Conservation (phyloP, 2,113 vertebrate species). For the Vimba vimba region DNA sequence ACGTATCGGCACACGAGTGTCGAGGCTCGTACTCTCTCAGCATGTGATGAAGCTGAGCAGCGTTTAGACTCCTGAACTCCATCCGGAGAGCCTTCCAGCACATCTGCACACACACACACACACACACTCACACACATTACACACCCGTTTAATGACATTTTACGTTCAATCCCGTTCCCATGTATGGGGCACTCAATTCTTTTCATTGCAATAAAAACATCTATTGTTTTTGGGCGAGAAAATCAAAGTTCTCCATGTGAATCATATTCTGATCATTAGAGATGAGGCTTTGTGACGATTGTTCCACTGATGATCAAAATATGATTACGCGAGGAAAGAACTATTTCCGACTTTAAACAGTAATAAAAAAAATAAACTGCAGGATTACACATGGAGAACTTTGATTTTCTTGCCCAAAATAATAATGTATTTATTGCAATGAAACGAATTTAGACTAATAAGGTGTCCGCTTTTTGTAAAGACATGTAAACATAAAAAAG, state of each 20-base stretch:
- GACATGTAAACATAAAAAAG: neutral
- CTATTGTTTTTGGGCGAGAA: neutral
- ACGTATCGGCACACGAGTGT: slow-evolving; percentile 63
- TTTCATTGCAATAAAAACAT: neutral
- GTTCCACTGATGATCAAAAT: no score
- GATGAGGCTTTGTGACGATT: neutral
- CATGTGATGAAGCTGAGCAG: slow-evolving; percentile 80
- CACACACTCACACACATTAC: neutral
- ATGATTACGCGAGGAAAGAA: no score
- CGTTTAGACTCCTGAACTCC: slow-evolving; percentile 69
- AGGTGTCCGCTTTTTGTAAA: neutral
- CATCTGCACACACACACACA: slow-evolving; percentile 60
- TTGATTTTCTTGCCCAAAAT: no score
- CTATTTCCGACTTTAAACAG: no score
- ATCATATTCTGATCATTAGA: neutral
- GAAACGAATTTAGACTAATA: neutral
- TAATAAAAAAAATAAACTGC: no score
- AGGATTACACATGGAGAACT: no score
- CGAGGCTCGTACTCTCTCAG: slow-evolving; percentile 73
- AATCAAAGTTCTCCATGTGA: neutral
- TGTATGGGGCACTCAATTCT: neutral
- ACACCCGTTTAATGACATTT: neutral
- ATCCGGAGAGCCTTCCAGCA: slow-evolving; percentile 73
- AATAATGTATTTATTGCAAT: no score
- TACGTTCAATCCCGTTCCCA: neutral